Evolutionary conservation across 2,113 vertebrate genomes (phyloP).

Genomic region (Xenopus laevis): DNA sequence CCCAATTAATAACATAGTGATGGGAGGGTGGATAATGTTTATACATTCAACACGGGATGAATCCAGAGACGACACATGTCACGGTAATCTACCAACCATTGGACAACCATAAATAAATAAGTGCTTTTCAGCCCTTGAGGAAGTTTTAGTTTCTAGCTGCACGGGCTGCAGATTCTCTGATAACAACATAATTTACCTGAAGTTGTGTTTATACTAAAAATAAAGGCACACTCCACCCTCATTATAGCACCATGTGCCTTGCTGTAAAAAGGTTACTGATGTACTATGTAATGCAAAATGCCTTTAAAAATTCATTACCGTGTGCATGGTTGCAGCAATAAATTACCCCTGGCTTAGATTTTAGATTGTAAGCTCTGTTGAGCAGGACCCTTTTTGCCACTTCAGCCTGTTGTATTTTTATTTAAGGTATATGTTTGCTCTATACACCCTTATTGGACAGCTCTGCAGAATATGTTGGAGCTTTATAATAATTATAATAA

Average conservation of each 20-base stretch:
- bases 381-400: too few species aligned
- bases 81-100: slow-evolving; percentile 24
- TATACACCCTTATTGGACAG: too few species aligned
- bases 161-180: slow-evolving; percentile 21
- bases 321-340: too few species aligned
- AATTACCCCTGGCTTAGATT: too few species aligned
- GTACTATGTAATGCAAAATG: background rate
- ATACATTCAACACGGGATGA: slow-evolving; percentile 25
- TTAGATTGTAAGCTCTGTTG: too few species aligned
- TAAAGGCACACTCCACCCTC: slow-evolving; percentile 37
- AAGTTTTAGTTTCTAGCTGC: slow-evolving; percentile 34
- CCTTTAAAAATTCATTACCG: too few species aligned
- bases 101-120: slow-evolving; percentile 39
- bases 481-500: too few species aligned
- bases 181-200: slow-evolving; percentile 17
- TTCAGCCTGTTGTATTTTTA: too few species aligned
- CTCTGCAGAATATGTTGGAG: too few species aligned
- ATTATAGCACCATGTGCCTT: slow-evolving; percentile 19
- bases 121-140: slow-evolving; percentile 41
- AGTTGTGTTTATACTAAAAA: slow-evolving; percentile 34
- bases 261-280: background rate
- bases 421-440: too few species aligned
- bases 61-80: slow-evolving; percentile 21
- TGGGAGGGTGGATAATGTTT: slow-evolving; percentile 38
- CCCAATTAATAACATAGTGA: slow-evolving; percentile 21